Conservation (phyloP, 1,140 invertebrate species). For the Drosophila athabasca region DNA sequence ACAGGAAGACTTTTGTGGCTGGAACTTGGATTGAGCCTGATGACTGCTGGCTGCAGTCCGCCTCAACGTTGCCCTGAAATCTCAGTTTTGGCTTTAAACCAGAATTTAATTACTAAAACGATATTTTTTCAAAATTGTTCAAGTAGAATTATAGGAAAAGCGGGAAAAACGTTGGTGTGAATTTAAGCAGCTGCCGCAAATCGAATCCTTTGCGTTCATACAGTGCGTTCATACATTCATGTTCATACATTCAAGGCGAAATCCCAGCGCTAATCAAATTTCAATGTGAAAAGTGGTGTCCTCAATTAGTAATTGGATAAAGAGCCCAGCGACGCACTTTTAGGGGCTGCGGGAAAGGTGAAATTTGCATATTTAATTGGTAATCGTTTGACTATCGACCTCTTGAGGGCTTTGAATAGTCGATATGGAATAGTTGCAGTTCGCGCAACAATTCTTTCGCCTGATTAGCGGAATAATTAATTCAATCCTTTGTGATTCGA, state of each 20-base stretch:
- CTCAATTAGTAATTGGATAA: slow-evolving; percentile 54
- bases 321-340: no score
- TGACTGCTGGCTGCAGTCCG: slow-evolving; percentile 8
- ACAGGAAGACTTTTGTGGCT: slow-evolving; percentile 18
- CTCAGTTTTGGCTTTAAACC: no score
- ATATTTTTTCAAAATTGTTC: no score
- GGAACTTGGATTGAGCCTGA: slow-evolving; percentile 29
- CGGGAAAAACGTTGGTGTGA: no score
- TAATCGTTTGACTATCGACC: slow-evolving; percentile 57
- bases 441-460: slow-evolving; percentile 51
- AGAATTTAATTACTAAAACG: no score
- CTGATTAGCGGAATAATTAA: slow-evolving; percentile 62
- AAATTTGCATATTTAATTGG: slow-evolving; percentile 63
- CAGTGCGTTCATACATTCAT: no score
- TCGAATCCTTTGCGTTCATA: no score
- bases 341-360: no score
- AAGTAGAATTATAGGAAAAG: no score
- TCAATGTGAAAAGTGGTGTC: slow-evolving; percentile 56
- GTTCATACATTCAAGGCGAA: background rate
- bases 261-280: slow-evolving; percentile 21
- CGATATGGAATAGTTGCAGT: slow-evolving; percentile 35
- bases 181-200: no score
- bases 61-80: no score
- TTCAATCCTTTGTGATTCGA: slow-evolving; percentile 57
- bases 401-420: slow-evolving; percentile 42